phyloP scores from a whole-genome alignment of 2,797 vertebrate species.

The Rhynchotus rufescens region DNA sequence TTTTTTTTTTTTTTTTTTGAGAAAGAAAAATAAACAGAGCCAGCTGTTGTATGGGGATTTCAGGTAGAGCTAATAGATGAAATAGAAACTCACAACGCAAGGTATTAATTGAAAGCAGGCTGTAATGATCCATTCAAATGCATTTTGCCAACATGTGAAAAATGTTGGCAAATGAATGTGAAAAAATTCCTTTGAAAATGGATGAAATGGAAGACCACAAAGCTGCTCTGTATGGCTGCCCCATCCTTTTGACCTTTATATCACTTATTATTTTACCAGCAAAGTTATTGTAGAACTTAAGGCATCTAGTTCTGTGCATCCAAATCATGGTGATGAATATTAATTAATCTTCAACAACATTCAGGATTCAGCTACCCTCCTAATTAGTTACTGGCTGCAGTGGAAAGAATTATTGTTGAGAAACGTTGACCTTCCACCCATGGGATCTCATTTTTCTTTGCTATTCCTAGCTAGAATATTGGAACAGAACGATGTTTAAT shows the following conservation, averaged over 20 bases:
- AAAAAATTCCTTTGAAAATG: not conserved
- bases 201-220: not conserved
- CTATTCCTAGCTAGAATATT: not conserved
- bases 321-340: not conserved
- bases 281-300: not conserved
- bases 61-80: not conserved
- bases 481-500: not conserved
- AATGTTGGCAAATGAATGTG: not conserved
- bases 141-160: not conserved
- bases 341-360: not conserved
- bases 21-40: not conserved
- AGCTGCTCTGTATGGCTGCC: not conserved
- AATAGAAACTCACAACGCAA: not conserved
- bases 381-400: conserved; percentile 18
- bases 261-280: not conserved
- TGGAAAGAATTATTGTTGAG: not conserved
- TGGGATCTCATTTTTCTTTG: conserved; percentile 16
- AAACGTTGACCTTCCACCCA: not conserved
- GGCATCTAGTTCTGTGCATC: not conserved
- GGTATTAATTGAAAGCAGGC: not conserved
- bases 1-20: no score
- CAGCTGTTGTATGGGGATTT: not conserved
- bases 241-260: not conserved
- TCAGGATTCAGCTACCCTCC: not conserved
- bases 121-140: not conserved